A percentile compares a stretch with the other conserved stretches of the same genome.
phyloP scores from a whole-genome alignment of 92 coral and sea anemone genomes.

The Palythoa grandis region DNA sequence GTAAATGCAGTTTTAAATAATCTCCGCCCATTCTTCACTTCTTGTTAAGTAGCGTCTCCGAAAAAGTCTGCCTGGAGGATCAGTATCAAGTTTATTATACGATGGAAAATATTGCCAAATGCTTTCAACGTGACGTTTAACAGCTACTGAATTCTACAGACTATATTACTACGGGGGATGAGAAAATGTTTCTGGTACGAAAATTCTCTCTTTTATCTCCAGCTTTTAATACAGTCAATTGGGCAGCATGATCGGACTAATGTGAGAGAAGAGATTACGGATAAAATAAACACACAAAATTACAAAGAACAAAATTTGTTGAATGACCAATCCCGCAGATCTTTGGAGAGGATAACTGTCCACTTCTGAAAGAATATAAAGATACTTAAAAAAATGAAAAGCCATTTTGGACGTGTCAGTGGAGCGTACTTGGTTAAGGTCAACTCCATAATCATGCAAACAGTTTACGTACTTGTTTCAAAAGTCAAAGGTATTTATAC shows the following conservation, averaged over 20 bases:
- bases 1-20: conserved; percentile 18
- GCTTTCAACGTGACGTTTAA: background rate
- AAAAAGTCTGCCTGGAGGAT: background rate
- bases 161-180: background rate
- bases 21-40: conserved; percentile 40
- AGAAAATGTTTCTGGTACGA: conserved; percentile 3
- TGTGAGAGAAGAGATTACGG: background rate
- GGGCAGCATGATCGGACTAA: background rate
- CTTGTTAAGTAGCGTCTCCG: background rate
- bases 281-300: conserved; percentile 24
- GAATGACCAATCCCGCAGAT: conserved; percentile 5
- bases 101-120: background rate
- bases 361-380: background rate
- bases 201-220: background rate
- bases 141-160: background rate
- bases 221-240: background rate
- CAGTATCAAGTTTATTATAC: no score
- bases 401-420: no score
- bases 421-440: background rate
- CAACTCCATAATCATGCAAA: conserved; percentile 17
- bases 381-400: no score
- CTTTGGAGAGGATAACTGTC: background rate
- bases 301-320: conserved; percentile 12
- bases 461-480: conserved; percentile 20
- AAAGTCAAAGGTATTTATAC: conserved; percentile 15